Evolutionary conservation across 2,888 invertebrate genomes (phyloP), one percentile per base, ranked within the genome.

Genomic region (Idaea straminata): DNA sequence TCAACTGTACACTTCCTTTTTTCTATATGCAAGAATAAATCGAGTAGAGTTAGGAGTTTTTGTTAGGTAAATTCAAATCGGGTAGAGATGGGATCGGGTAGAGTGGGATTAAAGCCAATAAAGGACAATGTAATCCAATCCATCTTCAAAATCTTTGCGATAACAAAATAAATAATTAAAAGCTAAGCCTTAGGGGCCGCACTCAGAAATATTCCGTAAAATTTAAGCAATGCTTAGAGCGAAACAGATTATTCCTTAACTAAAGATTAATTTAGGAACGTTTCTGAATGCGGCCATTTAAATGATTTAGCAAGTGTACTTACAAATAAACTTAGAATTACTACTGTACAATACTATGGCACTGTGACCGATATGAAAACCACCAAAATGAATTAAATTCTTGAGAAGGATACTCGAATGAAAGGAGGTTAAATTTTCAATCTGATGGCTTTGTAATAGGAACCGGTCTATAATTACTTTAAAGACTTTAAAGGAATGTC

Each of bases 331-430:
- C 61, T 47, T 70, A 67, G 77, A 76, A 74, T 66, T 76, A 80
- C 76, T 78, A 82, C 76, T 81, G 47, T 47, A 47, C 47, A 75
- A 71, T 78, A 82, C 79, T 84, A 84, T 84, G 84, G 84, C 84
- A 84, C 84, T 79, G 78, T 76, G 58, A 47, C 64, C 62, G 57
- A 25, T 66, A 68, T 7, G 61, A 59, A 71, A 67, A 62, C 62
- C 64, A 69, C 69, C 66, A 64, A 68, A 63, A n/a, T 10, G n/a
- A 15, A 62, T 57, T 38, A 59, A 36, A 16, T 62, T 47, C 10
- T 10, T 47, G 47, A 47, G 47, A 47, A 47, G 47, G 47, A 47
- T 47, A 7, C 36, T 36, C 36, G 6, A 47, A 10, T 47, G 7
- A 13, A 47, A 47, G 47, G 25, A 10, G 47, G 13, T 10, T 4